Conservation (phyloP, 2,113 vertebrate genomes). For the Oncorhynchus kisutch region DNA sequence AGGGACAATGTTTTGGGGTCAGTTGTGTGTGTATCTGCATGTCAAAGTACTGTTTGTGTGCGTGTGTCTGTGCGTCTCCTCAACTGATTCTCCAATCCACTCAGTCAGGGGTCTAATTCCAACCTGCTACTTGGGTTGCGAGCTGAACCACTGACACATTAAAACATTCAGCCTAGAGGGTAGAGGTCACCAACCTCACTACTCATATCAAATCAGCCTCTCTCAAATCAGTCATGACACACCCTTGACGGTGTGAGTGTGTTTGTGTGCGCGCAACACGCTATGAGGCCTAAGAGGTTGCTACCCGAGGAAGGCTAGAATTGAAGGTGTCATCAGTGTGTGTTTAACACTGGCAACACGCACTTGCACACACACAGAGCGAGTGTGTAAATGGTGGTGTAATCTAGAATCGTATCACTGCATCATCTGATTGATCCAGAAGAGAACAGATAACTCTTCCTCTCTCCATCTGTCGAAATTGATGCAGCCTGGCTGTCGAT, state of each 20-base stretch:
- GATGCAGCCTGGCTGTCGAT: not conserved
- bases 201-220: no score
- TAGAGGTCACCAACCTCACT: no score
- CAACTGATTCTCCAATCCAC: no score
- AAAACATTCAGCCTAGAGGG: no score
- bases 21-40: no score
- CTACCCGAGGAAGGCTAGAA: conserved; percentile 15
- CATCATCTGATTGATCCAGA: conserved; percentile 70
- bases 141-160: no score
- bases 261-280: not conserved
- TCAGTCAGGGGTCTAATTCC: no score
- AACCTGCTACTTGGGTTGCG: no score
- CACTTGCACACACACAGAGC: not conserved
- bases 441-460: conserved; percentile 56
- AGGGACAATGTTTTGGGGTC: no score
- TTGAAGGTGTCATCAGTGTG: conserved; percentile 22
- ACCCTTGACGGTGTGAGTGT: not conserved
- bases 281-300: not conserved
- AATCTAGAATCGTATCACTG: conserved; percentile 66
- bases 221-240: no score
- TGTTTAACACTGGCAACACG: not conserved
- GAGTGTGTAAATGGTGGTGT: conserved; percentile 60
- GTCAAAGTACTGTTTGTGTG: no score
- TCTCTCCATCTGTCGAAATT: not conserved
- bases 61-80: no score